phyloP scores from a whole-genome alignment of 2,888 invertebrate genomes.

The Nasonia oneida region DNA sequence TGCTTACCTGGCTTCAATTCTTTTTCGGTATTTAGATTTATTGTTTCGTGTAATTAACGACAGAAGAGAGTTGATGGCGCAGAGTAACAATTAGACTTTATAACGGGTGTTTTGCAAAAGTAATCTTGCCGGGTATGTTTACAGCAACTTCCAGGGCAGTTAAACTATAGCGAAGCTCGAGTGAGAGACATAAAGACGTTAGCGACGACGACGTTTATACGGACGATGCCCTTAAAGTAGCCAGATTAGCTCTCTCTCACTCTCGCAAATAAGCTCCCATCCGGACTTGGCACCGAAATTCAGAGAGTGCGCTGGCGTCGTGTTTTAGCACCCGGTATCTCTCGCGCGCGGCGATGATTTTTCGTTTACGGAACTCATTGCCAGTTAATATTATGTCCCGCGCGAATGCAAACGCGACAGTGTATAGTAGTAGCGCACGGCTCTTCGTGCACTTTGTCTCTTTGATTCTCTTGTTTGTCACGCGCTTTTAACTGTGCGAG shows the following conservation, averaged over 20 bases:
- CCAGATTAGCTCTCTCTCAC: conserved; percentile 38
- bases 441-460: conserved; percentile 16
- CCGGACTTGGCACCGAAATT: conserved; percentile 47
- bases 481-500: neutral
- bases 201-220: conserved; percentile 37
- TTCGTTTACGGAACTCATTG: conserved; percentile 10
- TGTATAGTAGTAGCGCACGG: neutral
- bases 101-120: neutral
- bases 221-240: conserved; percentile 43
- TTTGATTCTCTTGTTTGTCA: conserved; percentile 16
- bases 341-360: neutral
- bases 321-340: conserved; percentile 30
- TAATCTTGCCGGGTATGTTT: conserved; percentile 39
- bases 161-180: conserved; percentile 16
- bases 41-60: neutral
- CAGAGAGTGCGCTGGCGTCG: conserved; percentile 1
- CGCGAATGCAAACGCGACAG: neutral
- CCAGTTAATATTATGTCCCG: neutral
- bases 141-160: neutral
- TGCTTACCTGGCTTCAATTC: neutral
- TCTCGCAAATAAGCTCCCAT: conserved; percentile 4
- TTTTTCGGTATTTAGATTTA: neutral
- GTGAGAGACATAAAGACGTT: conserved; percentile 50
- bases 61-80: neutral
- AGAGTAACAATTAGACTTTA: conserved; percentile 4